Conservation (phyloP, 37 sponge, comb jelly and placozoan species). For the Tethya wilhelma region DNA sequence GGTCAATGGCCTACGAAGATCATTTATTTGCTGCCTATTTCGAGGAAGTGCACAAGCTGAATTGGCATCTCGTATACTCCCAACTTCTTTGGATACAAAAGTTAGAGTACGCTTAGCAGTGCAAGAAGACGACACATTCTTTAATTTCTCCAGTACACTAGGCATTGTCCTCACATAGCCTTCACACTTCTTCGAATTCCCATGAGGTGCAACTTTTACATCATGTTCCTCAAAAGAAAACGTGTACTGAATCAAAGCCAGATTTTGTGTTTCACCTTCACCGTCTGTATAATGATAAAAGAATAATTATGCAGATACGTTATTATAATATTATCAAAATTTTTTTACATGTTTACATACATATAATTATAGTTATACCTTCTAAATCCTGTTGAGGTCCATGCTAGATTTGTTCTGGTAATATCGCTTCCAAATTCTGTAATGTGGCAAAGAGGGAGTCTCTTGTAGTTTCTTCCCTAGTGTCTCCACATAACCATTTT, state of each 20-base stretch:
- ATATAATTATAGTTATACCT: background rate
- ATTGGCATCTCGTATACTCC: background rate
- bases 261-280: constrained; percentile 11
- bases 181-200: constrained; percentile 1
- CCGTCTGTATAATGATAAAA: constrained; percentile 1
- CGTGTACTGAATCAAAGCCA: constrained; percentile 20
- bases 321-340: too few species aligned
- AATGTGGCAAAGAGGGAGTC: background rate
- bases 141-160: constrained; percentile 6
- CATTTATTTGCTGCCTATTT: constrained; percentile 24
- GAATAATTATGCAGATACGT: background rate
- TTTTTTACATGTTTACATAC: too few species aligned
- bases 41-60: constrained; percentile 16
- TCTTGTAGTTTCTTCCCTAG: background rate
- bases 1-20: background rate
- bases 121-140: background rate
- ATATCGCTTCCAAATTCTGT: constrained; percentile 33
- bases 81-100: background rate
- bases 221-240: constrained; percentile 12
- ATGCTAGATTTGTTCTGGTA: constrained; percentile 27
- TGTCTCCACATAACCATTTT: background rate
- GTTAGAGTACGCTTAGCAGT: constrained; percentile 19
- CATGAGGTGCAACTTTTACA: constrained; percentile 19
- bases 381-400: constrained; percentile 12
- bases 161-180: constrained; percentile 36